Conservation (phyloP, 2,888 invertebrate species). For the Melanchra persicariae region DNA sequence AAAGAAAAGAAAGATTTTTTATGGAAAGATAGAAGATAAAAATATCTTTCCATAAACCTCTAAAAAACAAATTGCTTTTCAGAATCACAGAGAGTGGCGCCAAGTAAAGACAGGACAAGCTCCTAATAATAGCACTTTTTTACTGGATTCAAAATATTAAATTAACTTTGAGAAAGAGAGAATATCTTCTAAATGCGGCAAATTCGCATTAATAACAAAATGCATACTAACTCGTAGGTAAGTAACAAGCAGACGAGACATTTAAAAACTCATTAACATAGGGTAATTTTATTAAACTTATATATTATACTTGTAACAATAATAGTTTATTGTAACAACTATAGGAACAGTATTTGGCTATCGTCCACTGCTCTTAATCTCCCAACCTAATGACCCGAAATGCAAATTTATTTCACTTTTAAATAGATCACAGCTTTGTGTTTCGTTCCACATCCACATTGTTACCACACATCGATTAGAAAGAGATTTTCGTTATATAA, state of each 20-base stretch:
- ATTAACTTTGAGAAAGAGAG: background rate
- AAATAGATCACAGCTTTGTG: constrained; percentile 53
- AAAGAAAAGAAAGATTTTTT: background rate
- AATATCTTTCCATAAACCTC: no score
- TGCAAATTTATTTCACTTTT: constrained; percentile 59
- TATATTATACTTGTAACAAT: no score
- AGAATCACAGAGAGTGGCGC: background rate
- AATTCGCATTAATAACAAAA: background rate
- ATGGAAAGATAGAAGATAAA: no score
- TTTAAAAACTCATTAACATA: constrained; percentile 37
- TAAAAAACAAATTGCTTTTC: background rate
- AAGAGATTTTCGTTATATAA: constrained; percentile 19
- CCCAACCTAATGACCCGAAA: constrained; percentile 57
- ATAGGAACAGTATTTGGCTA: constrained; percentile 61
- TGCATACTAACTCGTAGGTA: background rate
- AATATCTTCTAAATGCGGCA: no score
- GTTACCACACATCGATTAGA: constrained; percentile 31
- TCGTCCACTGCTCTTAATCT: constrained; percentile 58
- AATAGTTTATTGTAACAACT: constrained; percentile 57
- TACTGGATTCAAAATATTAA: no score
- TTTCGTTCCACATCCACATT: constrained; percentile 41
- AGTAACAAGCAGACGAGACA: constrained; percentile 16
- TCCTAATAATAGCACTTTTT: background rate
- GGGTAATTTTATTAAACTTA: constrained; percentile 49
- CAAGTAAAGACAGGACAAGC: background rate